phyloP scores from a whole-genome alignment of 1,140 invertebrate genomes.

The Drosophila azteca region DNA sequence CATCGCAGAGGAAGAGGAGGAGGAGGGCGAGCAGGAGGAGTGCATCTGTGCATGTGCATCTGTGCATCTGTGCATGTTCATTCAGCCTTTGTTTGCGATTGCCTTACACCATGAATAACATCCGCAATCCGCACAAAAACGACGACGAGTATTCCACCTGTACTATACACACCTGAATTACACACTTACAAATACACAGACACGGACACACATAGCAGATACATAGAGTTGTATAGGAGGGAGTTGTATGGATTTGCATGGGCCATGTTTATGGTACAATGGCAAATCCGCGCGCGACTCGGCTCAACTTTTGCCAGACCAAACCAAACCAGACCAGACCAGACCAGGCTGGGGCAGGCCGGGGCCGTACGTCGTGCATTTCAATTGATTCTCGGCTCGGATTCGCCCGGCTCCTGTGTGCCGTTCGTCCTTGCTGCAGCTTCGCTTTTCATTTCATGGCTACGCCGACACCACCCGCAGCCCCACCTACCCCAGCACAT shows the following conservation, averaged over 20 bases:
- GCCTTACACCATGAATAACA: not conserved
- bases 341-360: too few relatives aligned
- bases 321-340: too few relatives aligned
- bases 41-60: conserved; percentile 11
- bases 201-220: not conserved
- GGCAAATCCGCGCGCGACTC: conserved; percentile 62
- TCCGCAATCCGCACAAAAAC: too few relatives aligned
- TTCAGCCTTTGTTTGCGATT: conserved; percentile 12
- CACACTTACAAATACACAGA: not conserved
- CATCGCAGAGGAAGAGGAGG: too few relatives aligned
- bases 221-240: not conserved
- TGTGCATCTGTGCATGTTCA: conserved; percentile 9
- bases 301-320: conserved; percentile 46
- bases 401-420: conserved; percentile 32
- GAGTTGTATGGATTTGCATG: conserved; percentile 65
- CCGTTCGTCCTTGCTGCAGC: conserved; percentile 31
- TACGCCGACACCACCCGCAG: conserved; percentile 7
- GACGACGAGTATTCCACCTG: too few relatives aligned
- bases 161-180: too few relatives aligned
- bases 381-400: conserved; percentile 54
- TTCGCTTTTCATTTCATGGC: conserved; percentile 54
- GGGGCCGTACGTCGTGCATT: conserved; percentile 43
- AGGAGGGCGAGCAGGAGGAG: too few relatives aligned
- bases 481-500: conserved; percentile 2
- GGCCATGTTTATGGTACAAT: conserved; percentile 68